These are phyloP conservation scores for Buceros bicornis DNA, from an alignment of 2,797 vertebrate species.

Conservation along the genomic window DNA sequence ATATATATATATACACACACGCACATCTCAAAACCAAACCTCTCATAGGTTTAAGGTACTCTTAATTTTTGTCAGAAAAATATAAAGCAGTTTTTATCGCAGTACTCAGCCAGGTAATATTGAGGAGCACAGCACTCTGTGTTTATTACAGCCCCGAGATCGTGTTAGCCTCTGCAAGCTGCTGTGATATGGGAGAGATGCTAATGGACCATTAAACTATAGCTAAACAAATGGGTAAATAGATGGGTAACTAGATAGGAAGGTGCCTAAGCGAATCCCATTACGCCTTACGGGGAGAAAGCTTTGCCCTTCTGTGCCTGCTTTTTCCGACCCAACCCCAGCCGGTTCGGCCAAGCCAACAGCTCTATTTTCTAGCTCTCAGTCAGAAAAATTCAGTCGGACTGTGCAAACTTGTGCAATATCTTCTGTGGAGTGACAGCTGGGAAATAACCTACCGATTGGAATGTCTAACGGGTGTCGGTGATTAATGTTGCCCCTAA, in stretches of 20 bases:
- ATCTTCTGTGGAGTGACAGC: constrained; percentile 50
- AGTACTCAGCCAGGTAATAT: neutral
- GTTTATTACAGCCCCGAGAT: neutral
- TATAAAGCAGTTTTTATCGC: neutral
- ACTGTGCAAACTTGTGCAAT: constrained; percentile 27
- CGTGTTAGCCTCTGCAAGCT: neutral
- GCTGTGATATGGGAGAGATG: neutral
- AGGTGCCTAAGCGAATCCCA: neutral
- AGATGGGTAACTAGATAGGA: neutral
- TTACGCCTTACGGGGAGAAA: neutral
- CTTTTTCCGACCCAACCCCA: neutral
- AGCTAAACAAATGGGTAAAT: neutral
- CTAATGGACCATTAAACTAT: neutral
- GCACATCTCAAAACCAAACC: rapidly evolving
- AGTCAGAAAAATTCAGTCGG: constrained; percentile 25
- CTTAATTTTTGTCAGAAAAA: neutral
- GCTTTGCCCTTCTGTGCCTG: neutral
- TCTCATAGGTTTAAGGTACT: neutral
- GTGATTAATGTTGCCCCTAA: constrained; percentile 55
- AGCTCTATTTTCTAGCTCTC: constrained; percentile 29
- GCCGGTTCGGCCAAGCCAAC: neutral
- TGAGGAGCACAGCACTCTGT: neutral
- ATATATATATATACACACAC: neutral
- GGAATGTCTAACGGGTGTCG: neutral
- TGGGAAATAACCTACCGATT: constrained; percentile 59